phyloP scores from a whole-genome alignment of 2,888 invertebrate species.

The Andricus curvator region DNA sequence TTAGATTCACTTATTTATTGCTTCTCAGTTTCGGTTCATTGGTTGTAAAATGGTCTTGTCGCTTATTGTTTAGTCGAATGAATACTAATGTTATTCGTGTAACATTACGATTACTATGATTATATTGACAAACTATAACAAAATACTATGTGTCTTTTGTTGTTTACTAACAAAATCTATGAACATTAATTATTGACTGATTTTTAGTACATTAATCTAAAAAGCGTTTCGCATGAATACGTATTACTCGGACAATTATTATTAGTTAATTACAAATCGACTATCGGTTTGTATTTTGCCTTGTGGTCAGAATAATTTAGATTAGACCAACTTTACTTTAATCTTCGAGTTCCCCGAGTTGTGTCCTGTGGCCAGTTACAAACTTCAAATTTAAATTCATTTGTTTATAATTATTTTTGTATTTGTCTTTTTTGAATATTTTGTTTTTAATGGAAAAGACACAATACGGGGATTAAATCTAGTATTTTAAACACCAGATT shows the following conservation, averaged over 20 bases:
- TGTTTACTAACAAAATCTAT: constrained; percentile 12
- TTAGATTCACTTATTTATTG: constrained; percentile 26
- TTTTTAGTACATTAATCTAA: constrained; percentile 9
- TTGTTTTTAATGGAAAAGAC: not conserved
- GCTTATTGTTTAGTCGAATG: not conserved
- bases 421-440: not conserved
- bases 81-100: not conserved
- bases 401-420: not conserved
- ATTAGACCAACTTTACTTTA: not conserved
- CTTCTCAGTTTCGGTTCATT: not conserved
- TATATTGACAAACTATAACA: not conserved
- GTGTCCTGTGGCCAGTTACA: not conserved
- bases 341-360: not conserved
- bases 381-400: not conserved
- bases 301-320: not conserved
- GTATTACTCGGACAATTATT: not conserved
- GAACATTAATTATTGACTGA: constrained; percentile 19
- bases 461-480: not conserved
- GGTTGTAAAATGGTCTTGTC: constrained; percentile 8
- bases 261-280: not conserved
- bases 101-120: constrained; percentile 8
- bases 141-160: constrained; percentile 11
- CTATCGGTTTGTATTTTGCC: not conserved
- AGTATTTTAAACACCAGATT: constrained; percentile 2
- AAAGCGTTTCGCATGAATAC: not conserved